Evolutionary conservation across 2,113 vertebrate species (phyloP).

Genomic region (Pelmatolapia mariae): DNA sequence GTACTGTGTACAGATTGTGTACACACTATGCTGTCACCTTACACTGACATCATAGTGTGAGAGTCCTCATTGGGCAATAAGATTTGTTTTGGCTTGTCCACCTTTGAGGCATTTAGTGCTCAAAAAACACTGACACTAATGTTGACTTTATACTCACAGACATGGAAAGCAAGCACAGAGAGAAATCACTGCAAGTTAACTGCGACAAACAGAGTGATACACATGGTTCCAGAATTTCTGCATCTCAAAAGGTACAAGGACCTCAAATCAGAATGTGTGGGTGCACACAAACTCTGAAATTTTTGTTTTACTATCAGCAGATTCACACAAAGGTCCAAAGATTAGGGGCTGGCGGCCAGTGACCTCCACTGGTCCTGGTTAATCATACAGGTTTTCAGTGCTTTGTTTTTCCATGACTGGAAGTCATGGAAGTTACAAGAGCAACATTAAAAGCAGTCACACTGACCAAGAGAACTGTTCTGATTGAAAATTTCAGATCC

Average conservation of each 20-base stretch:
- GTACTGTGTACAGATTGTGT: too few relatives aligned
- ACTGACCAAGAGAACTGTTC: neutral
- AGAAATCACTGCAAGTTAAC: too few relatives aligned
- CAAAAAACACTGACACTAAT: neutral
- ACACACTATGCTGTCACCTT: too few relatives aligned
- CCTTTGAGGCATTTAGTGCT: neutral
- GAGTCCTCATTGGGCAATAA: neutral
- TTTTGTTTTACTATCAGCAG: neutral
- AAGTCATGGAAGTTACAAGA: neutral
- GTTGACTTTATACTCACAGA: too few relatives aligned
- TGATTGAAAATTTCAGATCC: neutral
- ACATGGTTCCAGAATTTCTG: neutral
- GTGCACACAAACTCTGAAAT: neutral
- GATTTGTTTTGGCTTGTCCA: conserved; percentile 24
- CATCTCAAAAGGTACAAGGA: neutral
- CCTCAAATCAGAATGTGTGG: neutral
- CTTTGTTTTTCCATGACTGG: neutral
- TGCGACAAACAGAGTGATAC: too few relatives aligned
- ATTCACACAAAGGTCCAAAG: neutral
- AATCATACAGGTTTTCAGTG: neutral
- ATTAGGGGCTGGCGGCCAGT: neutral
- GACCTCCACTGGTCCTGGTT: neutral
- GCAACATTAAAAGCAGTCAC: neutral
- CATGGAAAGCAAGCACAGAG: too few relatives aligned
- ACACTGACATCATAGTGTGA: too few relatives aligned